Evolutionary conservation across 2,888 invertebrate genomes (phyloP), one percentile per base, ranked within the genome.

Genomic region (Tigriopus californicus): DNA sequence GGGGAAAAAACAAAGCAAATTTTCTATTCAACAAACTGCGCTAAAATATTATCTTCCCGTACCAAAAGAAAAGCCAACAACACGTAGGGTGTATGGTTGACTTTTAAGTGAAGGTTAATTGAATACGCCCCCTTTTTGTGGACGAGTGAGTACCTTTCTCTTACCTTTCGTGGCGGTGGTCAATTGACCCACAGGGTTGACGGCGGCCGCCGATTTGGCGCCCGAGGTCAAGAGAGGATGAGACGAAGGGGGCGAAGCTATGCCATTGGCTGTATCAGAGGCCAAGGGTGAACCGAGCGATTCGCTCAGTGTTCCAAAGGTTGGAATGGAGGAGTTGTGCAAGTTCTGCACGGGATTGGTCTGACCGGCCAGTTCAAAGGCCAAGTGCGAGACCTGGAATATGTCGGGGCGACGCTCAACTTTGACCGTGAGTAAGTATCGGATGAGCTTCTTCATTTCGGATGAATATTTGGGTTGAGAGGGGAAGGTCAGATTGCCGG

Each of bases 381-480:
- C 82, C 64, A 64, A 44, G 20, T 53, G 58, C 13, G 64, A 40
- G 20, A 62, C 61, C 53, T 64, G 64, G 73, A 79, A 88, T 66
- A 91, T 87, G 72, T 90, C 88, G 12, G 90, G 91, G 66, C 91
- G 74, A 64, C 78, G 76, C 60, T 83, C 83, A 51, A 82, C 79
- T 72, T 90, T 85, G 51, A 84, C 80, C 68, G 88, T 85, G 63
- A 91, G 76, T 82, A 90, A 83, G 67, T 80, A 88, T 65, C 85
- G 78, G 64, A 87, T 85, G 61, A 87, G 72, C 65, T 80, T 79
- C 71, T 82, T 81, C 67, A 85, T 71, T 61, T 79, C 76, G 66
- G 76, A 76, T 24, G 83, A 81, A 73, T 79, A 86, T 71, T 77
- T 79, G 20, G 84, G 82, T 71, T 76, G 79, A 69, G 86, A 83